These are phyloP conservation scores for Listronotus bonariensis DNA, from an alignment of 1,140 invertebrate species.

Conservation along the genomic window DNA sequence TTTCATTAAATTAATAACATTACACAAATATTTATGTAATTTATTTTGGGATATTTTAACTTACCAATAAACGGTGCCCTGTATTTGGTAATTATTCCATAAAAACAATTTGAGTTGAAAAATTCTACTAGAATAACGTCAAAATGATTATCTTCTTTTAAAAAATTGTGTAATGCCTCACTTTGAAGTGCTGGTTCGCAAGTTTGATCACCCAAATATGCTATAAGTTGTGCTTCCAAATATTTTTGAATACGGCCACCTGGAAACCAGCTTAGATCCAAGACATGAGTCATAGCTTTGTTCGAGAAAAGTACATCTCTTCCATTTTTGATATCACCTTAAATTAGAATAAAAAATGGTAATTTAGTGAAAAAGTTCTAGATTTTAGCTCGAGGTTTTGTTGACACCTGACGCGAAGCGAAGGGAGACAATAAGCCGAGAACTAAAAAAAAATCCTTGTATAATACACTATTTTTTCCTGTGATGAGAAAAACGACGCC, in stretches of 20 bases:
- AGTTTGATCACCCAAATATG: constrained; percentile 21
- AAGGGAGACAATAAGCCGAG: too few species aligned
- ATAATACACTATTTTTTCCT: too few species aligned
- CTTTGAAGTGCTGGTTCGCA: constrained; percentile 60
- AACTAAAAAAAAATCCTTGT: too few species aligned
- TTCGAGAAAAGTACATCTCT: constrained; percentile 57
- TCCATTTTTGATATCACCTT: constrained; percentile 40
- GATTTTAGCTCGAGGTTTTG: too few species aligned
- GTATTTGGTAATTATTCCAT: constrained; percentile 65
- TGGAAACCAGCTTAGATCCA: constrained; percentile 14
- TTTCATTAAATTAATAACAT: too few species aligned
- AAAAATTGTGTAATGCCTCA: constrained; percentile 58
- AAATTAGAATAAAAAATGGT: too few species aligned
- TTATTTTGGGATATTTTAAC: too few species aligned
- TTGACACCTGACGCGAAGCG: too few species aligned
- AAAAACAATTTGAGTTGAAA: constrained; percentile 71
- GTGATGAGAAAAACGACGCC: too few species aligned
- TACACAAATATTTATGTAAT: too few species aligned
- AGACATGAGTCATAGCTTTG: constrained; percentile 60
- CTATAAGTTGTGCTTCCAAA: constrained; percentile 6
- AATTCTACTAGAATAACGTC: constrained; percentile 69
- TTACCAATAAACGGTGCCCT: constrained; percentile 64
- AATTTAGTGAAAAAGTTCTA: too few species aligned
- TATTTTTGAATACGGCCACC: constrained; percentile 48
- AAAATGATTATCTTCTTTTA: constrained; percentile 57